Base-by-base conservation (phyloP, 2,797 vertebrate species). In the Intellagama lesueurii region DNA sequence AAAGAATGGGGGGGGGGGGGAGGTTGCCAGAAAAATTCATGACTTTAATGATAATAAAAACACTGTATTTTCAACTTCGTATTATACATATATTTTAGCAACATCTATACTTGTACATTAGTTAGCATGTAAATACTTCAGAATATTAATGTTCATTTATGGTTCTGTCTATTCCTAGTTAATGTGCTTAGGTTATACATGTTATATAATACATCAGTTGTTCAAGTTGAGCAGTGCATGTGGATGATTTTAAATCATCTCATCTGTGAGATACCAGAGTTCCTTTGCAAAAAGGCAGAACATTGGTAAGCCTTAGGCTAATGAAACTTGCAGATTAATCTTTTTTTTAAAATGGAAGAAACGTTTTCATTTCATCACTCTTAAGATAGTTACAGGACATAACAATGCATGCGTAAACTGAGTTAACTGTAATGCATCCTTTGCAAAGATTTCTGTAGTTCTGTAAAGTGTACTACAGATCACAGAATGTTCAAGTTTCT, bases 161-260 rank as follows among this genome's bases (percentile, higher is more conserved):
- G 72, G 82, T n/a, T 66, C 17, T 82, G 69, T 19, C 69, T 75
- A 52, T 87, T n/a, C 52, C 68, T 47, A 85, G 7, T 64, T 40
- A 76, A 44, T 30, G 22, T 68, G 30, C 73, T 81, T 30, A 86
- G 3, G 2, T 85, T 72, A 70, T 79, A 85, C 6, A 72, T 78
- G 72, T 92, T 83, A 70, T 80, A 16, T 26, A 82, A 35, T 2
- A 0, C 0, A 7, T 81, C 89, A 91, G 26, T 26, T 1, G n/a
- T 0, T 0, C 4, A 4, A 70, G 28, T 81, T 83, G 35, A 9
- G 1, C 24, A 30, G 69, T 76, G 6, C 28, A 47, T 56, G 64
- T 56, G 79, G 56, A 75, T 91, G 83, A 5, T 64, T 76, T 0
- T 24, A 83, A 91, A 87, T 86, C 35, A 40, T 83, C 77, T 87